Percentiles rank a stretch among this genome's conserved stretches.
Evolutionary conservation across 2,888 invertebrate species (phyloP).

Genomic region (Drosophila anomelani): DNA sequence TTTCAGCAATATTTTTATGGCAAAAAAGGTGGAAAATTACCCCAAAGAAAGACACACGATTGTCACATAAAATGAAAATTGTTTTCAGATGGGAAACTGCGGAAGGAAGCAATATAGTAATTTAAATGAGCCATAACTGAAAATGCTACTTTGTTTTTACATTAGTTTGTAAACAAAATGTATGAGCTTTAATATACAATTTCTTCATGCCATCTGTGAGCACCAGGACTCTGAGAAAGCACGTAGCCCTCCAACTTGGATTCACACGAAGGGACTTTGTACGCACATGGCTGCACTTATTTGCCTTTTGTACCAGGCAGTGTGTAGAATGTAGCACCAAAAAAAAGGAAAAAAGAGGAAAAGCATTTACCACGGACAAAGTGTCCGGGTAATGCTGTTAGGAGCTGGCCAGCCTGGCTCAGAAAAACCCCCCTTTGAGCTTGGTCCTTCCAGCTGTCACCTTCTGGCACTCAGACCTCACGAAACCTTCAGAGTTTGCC

Average conservation of each 20-base stretch:
- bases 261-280: conserved; percentile 9
- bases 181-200: not conserved
- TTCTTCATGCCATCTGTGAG: conserved; percentile 5
- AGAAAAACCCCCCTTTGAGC: not conserved
- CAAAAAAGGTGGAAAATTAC: not conserved
- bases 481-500: conserved; percentile 50
- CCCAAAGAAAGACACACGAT: not conserved
- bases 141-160: not conserved
- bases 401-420: conserved; percentile 24
- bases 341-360: conserved; percentile 12
- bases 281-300: conserved; percentile 37
- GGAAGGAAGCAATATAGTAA: not conserved
- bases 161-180: not conserved
- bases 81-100: not conserved
- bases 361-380: conserved; percentile 50
- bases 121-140: not conserved
- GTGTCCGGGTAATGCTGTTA: conserved; percentile 52
- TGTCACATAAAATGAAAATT: not conserved
- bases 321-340: conserved; percentile 7
- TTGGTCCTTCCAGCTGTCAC: conserved; percentile 10
- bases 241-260: conserved; percentile 20
- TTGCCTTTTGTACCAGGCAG: conserved; percentile 23
- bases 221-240: conserved; percentile 7
- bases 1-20: conserved; percentile 6
- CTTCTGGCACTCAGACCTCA: conserved; percentile 34